These are phyloP conservation scores for Cyrtodaria siliqua DNA, from an alignment of 2,888 invertebrate species.

Conservation along the genomic window DNA sequence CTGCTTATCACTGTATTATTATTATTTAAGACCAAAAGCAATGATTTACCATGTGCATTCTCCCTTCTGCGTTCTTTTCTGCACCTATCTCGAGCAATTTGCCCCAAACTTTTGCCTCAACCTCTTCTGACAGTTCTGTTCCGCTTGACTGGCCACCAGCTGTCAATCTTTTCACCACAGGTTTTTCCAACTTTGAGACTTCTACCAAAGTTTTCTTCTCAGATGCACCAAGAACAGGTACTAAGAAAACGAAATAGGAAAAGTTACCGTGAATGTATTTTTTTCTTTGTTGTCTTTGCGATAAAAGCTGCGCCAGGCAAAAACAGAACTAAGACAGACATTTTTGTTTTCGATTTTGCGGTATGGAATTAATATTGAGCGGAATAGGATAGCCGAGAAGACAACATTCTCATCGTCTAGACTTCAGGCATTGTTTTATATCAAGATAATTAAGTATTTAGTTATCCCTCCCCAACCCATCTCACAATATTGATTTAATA, in stretches of 20 bases:
- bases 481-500: no score
- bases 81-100: slow-evolving; percentile 67
- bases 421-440: no score
- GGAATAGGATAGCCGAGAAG: no score
- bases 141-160: slow-evolving; percentile 56
- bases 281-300: slow-evolving; percentile 56
- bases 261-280: slow-evolving; percentile 49
- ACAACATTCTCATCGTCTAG: no score
- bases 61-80: slow-evolving; percentile 67
- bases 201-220: slow-evolving; percentile 65
- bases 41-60: slow-evolving; percentile 70
- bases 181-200: slow-evolving; percentile 63
- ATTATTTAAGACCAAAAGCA: neutral
- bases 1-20: neutral
- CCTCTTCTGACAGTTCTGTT: slow-evolving; percentile 34
- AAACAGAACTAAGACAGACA: slow-evolving; percentile 59
- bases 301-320: slow-evolving; percentile 50
- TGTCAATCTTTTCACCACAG: slow-evolving; percentile 59
- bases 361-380: no score
- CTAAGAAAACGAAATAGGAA: slow-evolving; percentile 58
- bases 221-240: slow-evolving; percentile 55
- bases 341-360: slow-evolving; percentile 67
- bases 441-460: no score
- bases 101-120: slow-evolving; percentile 62
- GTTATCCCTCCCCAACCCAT: no score